Percentiles rank a stretch among this genome's conserved stretches.
phyloP scores from a whole-genome alignment of 2,797 vertebrate genomes.

The Hybognathus amarus region DNA sequence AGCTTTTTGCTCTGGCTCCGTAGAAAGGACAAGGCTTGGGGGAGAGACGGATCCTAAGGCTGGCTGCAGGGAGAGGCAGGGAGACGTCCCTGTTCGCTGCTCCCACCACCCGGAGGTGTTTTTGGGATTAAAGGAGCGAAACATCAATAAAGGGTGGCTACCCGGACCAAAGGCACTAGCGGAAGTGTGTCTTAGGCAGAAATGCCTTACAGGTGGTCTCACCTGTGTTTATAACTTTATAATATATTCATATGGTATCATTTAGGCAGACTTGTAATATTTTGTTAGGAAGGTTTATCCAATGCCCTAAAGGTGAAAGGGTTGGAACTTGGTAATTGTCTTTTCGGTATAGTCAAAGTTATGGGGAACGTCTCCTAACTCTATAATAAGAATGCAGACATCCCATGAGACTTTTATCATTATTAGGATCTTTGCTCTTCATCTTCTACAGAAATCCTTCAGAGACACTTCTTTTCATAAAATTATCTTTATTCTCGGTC shows the following conservation, averaged over 20 bases:
- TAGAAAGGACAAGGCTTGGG: too few species aligned
- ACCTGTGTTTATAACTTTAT: neutral
- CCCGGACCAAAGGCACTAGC: too few species aligned
- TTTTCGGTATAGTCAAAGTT: neutral
- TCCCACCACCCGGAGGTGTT: too few species aligned
- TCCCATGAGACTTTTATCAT: constrained; percentile 28
- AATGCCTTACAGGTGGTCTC: too few species aligned
- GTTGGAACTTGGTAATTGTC: too few species aligned
- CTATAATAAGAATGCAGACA: neutral
- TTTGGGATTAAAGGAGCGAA: too few species aligned
- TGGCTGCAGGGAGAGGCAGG: too few species aligned
- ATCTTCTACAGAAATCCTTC: neutral
- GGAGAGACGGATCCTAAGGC: too few species aligned
- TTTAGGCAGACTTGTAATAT: neutral
- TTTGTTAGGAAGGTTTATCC: neutral
- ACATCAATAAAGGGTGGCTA: too few species aligned
- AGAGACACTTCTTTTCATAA: neutral
- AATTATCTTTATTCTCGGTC: constrained; percentile 13
- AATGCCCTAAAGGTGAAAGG: neutral
- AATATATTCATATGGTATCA: neutral
- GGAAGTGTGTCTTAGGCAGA: too few species aligned
- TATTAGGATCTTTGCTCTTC: constrained; percentile 21
- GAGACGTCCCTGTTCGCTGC: too few species aligned
- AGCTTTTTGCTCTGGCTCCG: too few species aligned
- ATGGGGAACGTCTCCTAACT: neutral